These are phyloP conservation scores for Triplophysa dalaica DNA, from an alignment of 2,113 vertebrate genomes.

Conservation along the genomic window DNA sequence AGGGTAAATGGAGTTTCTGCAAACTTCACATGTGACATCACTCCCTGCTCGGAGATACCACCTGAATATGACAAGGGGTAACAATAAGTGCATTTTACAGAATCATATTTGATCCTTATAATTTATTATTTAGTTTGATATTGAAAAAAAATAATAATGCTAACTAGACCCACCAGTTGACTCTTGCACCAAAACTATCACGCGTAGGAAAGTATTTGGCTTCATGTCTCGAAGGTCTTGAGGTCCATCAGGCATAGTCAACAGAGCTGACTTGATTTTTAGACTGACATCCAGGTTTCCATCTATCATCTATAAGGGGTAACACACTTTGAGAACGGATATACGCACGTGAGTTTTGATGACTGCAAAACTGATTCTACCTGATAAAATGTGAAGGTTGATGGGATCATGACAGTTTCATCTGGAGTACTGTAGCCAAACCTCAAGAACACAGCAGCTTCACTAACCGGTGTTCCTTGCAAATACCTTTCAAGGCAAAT, in stretches of 20 bases:
- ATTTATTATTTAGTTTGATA: too few relatives aligned
- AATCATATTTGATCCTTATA: too few relatives aligned
- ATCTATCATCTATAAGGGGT: slow-evolving; percentile 49
- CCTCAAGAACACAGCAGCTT: slow-evolving; percentile 56
- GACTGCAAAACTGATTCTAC: slow-evolving; percentile 36
- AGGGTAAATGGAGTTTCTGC: slow-evolving; percentile 83
- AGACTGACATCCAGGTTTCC: slow-evolving; percentile 58
- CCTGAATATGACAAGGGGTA: slow-evolving; percentile 68
- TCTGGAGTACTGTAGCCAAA: slow-evolving; percentile 64
- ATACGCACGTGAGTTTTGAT: neutral
- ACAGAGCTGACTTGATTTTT: slow-evolving; percentile 58
- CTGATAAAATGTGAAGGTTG: slow-evolving; percentile 46
- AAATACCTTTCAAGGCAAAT: slow-evolving; percentile 61
- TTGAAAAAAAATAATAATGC: too few relatives aligned
- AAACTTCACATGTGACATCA: slow-evolving; percentile 79
- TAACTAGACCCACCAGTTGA: slow-evolving; percentile 49
- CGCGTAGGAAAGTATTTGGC: slow-evolving; percentile 62
- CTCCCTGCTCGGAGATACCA: slow-evolving; percentile 84
- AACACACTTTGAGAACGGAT: neutral
- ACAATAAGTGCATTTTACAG: too few relatives aligned
- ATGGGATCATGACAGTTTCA: slow-evolving; percentile 58
- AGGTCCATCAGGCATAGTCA: slow-evolving; percentile 45
- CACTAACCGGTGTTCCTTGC: slow-evolving; percentile 61
- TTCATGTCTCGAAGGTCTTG: slow-evolving; percentile 55
- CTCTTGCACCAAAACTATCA: slow-evolving; percentile 65